Base-by-base conservation (phyloP, 2,888 invertebrate species). In the Aethes cnicana region DNA sequence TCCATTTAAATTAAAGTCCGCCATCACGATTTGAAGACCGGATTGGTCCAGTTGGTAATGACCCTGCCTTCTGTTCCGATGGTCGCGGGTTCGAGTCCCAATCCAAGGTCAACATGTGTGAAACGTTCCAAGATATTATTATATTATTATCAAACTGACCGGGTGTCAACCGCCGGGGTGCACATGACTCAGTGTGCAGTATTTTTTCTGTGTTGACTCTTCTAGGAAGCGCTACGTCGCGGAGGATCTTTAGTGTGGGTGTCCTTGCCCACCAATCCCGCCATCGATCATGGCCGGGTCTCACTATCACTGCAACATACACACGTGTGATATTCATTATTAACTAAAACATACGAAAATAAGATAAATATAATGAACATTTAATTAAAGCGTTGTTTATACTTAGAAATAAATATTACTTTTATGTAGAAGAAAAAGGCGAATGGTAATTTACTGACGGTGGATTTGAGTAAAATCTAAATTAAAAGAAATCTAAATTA, bases 191-290 rank as follows among this genome's bases (percentile, higher is more conserved):
- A 18, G 8, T 8, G 16, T 17, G 17, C 3, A 4, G 8, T n/a
- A 25, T 42, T 42, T 41, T 20, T 17, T 18, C 35, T 7, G 26
- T 6, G 4, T 3, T 25, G 21, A 17, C 55, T 3, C 50, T 58
- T 63, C 62, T 48, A 63, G 62, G 21, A 36, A 5, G 4, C 17
- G 14, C 3, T 63, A 59, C 26, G 42, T 67, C 66, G 41, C 26
- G 36, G 54, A 48, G 32, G 50, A 48, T 58, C 64, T 66, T 65
- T 26, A 46, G 70, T 72, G 71, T 77, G 72, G 74, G 69, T 77
- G 75, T 77, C 79, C 77, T 77, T 77, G 73, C 62, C 61, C 56
- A 59, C 61, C 59, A 71, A n/a, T n/a, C n/a, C n/a, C n/a, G 61
- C 62, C 72, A 78, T 79, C 78, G 68, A 79, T 79, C 77, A 79